Base-by-base conservation (phyloP, 2,797 vertebrate species). In the Remorina albescens region DNA sequence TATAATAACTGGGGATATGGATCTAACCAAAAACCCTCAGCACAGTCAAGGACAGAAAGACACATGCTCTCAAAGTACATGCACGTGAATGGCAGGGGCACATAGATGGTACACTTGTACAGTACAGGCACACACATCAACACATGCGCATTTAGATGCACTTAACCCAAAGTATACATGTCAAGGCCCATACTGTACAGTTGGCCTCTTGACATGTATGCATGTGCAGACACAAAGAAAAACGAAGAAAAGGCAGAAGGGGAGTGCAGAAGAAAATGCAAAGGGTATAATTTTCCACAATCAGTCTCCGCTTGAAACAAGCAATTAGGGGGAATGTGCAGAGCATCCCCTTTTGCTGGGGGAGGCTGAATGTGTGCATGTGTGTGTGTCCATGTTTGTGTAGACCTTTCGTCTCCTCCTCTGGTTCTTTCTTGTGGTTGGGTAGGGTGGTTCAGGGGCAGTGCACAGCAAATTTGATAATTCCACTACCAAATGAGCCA, bases 211-310 rank as follows among this genome's bases (percentile, higher is more conserved):
- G 37, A 76, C 74, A 75, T 78, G 62, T 65, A 76, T 78, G 64
- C 69, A 83, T 78, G 68, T 61, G 59, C 72, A 84, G 67, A 78
- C 78, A 90, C 67, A 84, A 88, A 90, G 78, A 81, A 71, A 83
- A 69, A 60, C 23, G 51, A 74, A 72, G 83, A 76, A 72, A 58
- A 63, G 32, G 62, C 16, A 6, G 76, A 78, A 78, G 74, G 74
- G 82, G 88, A 67, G 63, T 51, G 32, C 49, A 71, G 76, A 74
- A 74, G 74, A 81, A 83, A 86, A 88, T 63, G 71, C 62, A 83
- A 85, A 94, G 93, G 94, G 91, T 97, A 95, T 96, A 97, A 98
- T 98, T 98, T 97, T 96, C 96, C 93, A 95, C 95, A 97, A 96
- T 98, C 96, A 97, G 90, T 91, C 94, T 93, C 90, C 82, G 94